A percentile compares a stretch with the other conserved stretches of the same genome.
These are phyloP conservation scores for Melanerpes formicivorus DNA, from an alignment of 2,113 vertebrate species.

Conservation along the genomic window DNA sequence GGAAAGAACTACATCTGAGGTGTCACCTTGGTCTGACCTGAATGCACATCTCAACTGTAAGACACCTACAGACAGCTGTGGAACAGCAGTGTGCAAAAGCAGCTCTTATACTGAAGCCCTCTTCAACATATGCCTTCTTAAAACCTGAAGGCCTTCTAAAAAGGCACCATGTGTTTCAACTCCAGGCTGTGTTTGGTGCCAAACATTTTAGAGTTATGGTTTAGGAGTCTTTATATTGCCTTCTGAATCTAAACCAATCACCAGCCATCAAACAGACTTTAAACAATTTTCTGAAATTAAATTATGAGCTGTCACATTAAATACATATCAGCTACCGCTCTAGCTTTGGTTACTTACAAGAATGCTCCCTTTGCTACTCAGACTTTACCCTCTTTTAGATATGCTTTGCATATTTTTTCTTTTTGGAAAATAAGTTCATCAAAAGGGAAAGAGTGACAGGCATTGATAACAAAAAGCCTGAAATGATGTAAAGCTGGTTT, in stretches of 20 bases:
- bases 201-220: not conserved
- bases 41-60: not conserved
- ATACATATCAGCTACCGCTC: not conserved
- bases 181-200: not conserved
- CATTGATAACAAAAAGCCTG: not conserved
- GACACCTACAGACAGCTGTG: not conserved
- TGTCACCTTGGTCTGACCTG: not conserved
- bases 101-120: not conserved
- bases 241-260: not conserved
- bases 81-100: not conserved
- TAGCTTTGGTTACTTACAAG: not conserved
- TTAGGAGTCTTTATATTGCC: not conserved
- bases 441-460: not conserved
- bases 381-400: not conserved
- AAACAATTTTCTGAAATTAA: not conserved
- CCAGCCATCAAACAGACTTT: not conserved
- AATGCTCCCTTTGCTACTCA: not conserved
- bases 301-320: not conserved
- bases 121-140: not conserved
- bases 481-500: not conserved
- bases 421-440: not conserved
- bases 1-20: not conserved
- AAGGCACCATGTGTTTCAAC: not conserved
- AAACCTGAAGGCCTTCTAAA: not conserved
- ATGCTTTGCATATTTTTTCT: not conserved